Percentiles rank a stretch among this genome's conserved stretches.
These are phyloP conservation scores for Ctenomys sociabilis DNA, from an alignment of 2,113 vertebrate genomes.

Conservation along the genomic window DNA sequence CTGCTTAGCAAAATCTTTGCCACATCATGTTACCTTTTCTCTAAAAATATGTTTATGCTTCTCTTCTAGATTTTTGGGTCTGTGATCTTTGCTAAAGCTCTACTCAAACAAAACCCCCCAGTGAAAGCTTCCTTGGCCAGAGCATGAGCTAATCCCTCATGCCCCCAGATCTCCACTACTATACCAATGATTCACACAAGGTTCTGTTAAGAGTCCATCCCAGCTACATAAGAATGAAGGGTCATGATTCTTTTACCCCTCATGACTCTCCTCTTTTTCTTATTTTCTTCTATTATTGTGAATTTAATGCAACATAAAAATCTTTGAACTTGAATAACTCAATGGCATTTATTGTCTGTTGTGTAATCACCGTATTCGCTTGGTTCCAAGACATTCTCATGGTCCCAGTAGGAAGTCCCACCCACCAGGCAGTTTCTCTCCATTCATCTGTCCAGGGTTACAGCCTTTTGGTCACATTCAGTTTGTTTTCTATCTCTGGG, in stretches of 20 bases:
- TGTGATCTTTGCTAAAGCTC: slow-evolving; percentile 54
- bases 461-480: not conserved
- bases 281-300: not conserved
- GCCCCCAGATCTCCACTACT: not conserved
- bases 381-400: not conserved
- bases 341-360: not conserved
- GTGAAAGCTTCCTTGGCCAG: slow-evolving; percentile 35
- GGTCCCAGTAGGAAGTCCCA: not conserved
- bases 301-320: not conserved
- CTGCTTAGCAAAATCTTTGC: not conserved
- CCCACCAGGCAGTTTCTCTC: not conserved
- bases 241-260: not conserved
- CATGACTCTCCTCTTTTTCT: not conserved
- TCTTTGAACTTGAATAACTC: not conserved
- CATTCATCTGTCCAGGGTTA: not conserved
- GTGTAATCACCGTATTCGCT: not conserved
- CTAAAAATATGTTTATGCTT: not conserved
- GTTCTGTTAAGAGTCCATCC: not conserved
- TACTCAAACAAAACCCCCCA: slow-evolving; percentile 32
- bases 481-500: not conserved
- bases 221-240: not conserved
- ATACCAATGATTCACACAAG: not conserved
- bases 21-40: not conserved
- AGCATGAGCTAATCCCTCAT: slow-evolving; percentile 37
- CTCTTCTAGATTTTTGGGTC: not conserved